Percentiles rank a stretch among this genome's conserved stretches.
phyloP scores from a whole-genome alignment of 2,888 invertebrate species.

The Perdita meconis region DNA sequence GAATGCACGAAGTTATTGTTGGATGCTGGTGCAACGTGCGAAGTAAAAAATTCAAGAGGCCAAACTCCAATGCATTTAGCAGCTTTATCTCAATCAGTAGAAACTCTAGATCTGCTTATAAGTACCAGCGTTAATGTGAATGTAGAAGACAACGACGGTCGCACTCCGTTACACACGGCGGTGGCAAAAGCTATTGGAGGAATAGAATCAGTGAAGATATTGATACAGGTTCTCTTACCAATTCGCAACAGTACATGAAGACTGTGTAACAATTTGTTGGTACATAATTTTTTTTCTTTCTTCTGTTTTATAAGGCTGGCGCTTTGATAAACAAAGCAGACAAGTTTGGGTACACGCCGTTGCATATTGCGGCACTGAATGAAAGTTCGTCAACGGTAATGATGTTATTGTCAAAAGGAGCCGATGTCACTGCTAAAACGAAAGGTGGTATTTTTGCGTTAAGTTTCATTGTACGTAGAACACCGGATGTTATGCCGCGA shows the following conservation, averaged over 20 bases:
- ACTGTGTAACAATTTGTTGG: background rate
- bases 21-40: conserved; percentile 91
- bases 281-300: conserved; percentile 3
- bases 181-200: conserved; percentile 89
- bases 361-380: conserved; percentile 93
- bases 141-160: conserved; percentile 89
- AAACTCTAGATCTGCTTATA: conserved; percentile 90
- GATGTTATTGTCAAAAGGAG: conserved; percentile 90
- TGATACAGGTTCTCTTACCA: conserved; percentile 76
- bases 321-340: conserved; percentile 91
- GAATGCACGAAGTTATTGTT: conserved; percentile 90
- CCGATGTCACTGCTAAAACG: conserved; percentile 92
- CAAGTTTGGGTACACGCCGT: conserved; percentile 92
- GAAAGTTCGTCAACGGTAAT: conserved; percentile 92
- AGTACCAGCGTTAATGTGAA: conserved; percentile 88
- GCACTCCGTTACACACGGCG: conserved; percentile 92
- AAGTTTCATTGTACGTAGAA: conserved; percentile 93
- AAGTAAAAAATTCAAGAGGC: conserved; percentile 90
- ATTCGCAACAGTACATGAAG: conserved; percentile 13
- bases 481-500: conserved; percentile 92
- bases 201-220: conserved; percentile 76
- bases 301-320: conserved; percentile 85
- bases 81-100: conserved; percentile 91
- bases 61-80: conserved; percentile 95
- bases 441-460: conserved; percentile 92